These are phyloP conservation scores for Scomberomorus guttatus DNA, from an alignment of 2,797 vertebrate species.

Conservation along the genomic window DNA sequence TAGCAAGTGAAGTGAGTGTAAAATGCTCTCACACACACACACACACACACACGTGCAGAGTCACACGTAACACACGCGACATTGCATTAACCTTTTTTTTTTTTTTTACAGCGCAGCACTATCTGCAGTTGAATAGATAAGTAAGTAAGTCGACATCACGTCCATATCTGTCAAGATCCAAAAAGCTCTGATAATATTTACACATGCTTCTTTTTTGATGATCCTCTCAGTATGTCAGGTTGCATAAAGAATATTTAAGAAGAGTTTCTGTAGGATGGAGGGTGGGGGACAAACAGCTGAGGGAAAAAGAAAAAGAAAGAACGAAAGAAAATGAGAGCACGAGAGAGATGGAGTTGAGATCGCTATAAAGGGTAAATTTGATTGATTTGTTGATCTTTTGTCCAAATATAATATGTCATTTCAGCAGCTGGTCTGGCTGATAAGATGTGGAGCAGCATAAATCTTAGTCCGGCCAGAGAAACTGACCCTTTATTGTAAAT, in stretches of 20 bases:
- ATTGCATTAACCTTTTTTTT: conserved; percentile 10
- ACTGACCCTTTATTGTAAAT: conserved; percentile 16
- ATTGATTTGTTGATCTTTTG: conserved; percentile 57
- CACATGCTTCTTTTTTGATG: conserved; percentile 49
- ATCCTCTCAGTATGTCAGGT: conserved; percentile 45
- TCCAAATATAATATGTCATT: conserved; percentile 56
- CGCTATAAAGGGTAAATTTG: conserved; percentile 26
- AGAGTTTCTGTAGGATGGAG: conserved; percentile 28
- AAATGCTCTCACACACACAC: conserved; percentile 6
- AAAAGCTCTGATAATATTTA: conserved; percentile 63
- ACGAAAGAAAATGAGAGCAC: not conserved
- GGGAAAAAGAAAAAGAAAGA: not conserved
- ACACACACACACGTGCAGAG: not conserved
- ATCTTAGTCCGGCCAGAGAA: conserved; percentile 33
- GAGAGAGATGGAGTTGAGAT: conserved; percentile 29
- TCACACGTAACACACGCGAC: not conserved
- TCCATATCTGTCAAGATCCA: conserved; percentile 42
- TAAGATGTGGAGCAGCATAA: conserved; percentile 63
- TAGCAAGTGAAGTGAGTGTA: conserved; percentile 7
- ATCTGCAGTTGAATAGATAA: conserved; percentile 52
- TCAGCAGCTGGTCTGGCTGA: conserved; percentile 64
- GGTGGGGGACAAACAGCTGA: not conserved
- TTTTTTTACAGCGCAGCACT: conserved; percentile 45
- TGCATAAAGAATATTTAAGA: conserved; percentile 56
- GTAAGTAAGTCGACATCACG: conserved; percentile 38